These are phyloP conservation scores for Nothobranchius furzeri DNA, from an alignment of 2,113 vertebrate species.

Conservation along the genomic window DNA sequence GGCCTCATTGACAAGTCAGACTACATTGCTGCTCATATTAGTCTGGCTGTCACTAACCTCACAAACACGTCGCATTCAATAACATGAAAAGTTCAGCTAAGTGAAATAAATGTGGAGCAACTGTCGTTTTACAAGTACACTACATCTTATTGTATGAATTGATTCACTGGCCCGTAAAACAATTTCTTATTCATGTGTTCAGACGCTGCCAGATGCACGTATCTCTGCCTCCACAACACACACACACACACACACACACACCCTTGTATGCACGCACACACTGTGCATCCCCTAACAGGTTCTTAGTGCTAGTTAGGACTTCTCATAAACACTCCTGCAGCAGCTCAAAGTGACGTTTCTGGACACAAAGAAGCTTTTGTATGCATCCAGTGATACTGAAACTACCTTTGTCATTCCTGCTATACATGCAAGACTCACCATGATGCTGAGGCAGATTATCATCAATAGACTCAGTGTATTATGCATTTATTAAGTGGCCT, in stretches of 20 bases:
- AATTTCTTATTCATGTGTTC: slow-evolving; percentile 64
- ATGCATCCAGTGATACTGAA: slow-evolving; percentile 55
- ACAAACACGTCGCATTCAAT: slow-evolving; percentile 58
- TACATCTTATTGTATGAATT: slow-evolving; percentile 47
- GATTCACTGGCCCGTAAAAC: slow-evolving; percentile 54
- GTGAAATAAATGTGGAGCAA: slow-evolving; percentile 63
- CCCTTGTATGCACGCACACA: slow-evolving; percentile 10
- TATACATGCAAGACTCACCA: slow-evolving; percentile 36
- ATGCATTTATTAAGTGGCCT: slow-evolving; percentile 9
- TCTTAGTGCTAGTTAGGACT: slow-evolving; percentile 38
- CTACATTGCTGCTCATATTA: slow-evolving; percentile 65
- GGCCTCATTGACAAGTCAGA: slow-evolving; percentile 39
- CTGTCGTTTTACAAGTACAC: slow-evolving; percentile 48
- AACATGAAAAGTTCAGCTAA: slow-evolving; percentile 37
- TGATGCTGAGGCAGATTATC: slow-evolving; percentile 45
- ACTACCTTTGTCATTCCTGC: slow-evolving; percentile 51
- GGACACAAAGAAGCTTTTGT: slow-evolving; percentile 64
- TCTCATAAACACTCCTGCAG: slow-evolving; percentile 29
- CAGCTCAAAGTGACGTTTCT: slow-evolving; percentile 49
- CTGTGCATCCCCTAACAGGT: slow-evolving; percentile 31
- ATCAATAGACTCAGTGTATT: slow-evolving; percentile 36
- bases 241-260: slow-evolving; percentile 6
- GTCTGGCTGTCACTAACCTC: slow-evolving; percentile 32
- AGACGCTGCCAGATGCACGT: slow-evolving; percentile 44
- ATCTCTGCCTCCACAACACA: background rate